Conservation (phyloP, 92 coral and sea anemone species). For the Diadumene lineata region DNA sequence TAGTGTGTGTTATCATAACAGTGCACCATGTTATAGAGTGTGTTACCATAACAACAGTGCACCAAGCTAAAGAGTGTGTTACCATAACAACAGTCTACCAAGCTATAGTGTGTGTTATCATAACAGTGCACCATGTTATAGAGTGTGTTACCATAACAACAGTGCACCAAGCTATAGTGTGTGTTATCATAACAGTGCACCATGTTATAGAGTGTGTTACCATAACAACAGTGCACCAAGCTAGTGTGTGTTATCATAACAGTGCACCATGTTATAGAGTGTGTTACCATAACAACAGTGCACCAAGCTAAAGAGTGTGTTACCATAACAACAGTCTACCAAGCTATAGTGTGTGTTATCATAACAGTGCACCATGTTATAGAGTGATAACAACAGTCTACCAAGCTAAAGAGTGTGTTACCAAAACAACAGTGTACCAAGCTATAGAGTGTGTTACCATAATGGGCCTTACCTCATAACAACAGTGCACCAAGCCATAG, state of each 20-base stretch:
- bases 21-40: not conserved
- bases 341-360: not conserved
- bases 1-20: too few species aligned
- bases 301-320: not conserved
- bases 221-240: too few species aligned
- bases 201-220: not conserved
- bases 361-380: too few species aligned
- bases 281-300: too few species aligned
- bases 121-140: not conserved
- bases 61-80: not conserved
- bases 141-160: not conserved
- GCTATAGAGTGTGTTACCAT: not conserved
- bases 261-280: not conserved
- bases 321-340: too few species aligned
- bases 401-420: not conserved
- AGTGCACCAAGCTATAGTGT: not conserved
- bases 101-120: not conserved
- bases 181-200: too few species aligned
- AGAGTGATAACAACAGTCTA: too few species aligned
- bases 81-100: too few species aligned
- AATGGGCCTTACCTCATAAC: conserved; percentile 69
- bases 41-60: too few species aligned
- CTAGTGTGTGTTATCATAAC: too few species aligned
- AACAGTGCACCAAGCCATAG: conserved; percentile 90
- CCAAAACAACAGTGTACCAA: too few species aligned